Evolutionary conservation across 1,140 invertebrate genomes (phyloP).

Genomic region (Macrobrachium nipponense): DNA sequence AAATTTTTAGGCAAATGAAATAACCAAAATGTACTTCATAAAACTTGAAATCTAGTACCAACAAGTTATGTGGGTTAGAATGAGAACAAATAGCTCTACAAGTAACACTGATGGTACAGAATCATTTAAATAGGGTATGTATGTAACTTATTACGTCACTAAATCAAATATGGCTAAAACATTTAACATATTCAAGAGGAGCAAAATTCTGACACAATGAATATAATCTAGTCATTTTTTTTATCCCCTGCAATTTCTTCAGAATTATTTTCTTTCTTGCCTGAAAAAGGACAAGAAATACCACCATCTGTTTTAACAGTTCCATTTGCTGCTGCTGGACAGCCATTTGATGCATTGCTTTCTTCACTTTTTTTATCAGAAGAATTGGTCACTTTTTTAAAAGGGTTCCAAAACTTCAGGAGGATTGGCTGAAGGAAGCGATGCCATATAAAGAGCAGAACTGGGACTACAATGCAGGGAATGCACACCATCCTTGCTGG

Average conservation of each 20-base stretch:
- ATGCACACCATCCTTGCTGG: constrained; percentile 78
- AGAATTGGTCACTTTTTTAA: constrained; percentile 70
- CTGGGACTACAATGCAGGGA: constrained; percentile 81
- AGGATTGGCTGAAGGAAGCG: constrained; percentile 80
- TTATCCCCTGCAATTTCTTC: constrained; percentile 19
- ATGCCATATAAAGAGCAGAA: constrained; percentile 81
- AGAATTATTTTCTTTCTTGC: constrained; percentile 1
- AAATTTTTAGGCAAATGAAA: too few species aligned
- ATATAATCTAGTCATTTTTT: constrained; percentile 29
- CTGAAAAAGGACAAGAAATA: constrained; percentile 43
- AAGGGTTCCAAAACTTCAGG: constrained; percentile 82
- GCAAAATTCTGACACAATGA: too few species aligned
- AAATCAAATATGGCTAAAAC: too few species aligned
- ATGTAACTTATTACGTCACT: too few species aligned
- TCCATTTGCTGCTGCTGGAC: constrained; percentile 46
- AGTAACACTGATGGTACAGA: too few species aligned
- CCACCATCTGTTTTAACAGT: constrained; percentile 27
- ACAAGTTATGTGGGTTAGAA: too few species aligned
- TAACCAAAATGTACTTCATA: too few species aligned
- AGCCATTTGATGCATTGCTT: constrained; percentile 28
- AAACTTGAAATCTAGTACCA: too few species aligned
- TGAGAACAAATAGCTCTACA: too few species aligned
- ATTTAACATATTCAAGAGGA: too few species aligned
- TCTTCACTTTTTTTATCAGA: constrained; percentile 32
- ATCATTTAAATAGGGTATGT: too few species aligned